Percentiles rank a stretch among this genome's conserved stretches.
Evolutionary conservation across 2,113 vertebrate species (phyloP).

Genomic region (Vulpes ferrilata): DNA sequence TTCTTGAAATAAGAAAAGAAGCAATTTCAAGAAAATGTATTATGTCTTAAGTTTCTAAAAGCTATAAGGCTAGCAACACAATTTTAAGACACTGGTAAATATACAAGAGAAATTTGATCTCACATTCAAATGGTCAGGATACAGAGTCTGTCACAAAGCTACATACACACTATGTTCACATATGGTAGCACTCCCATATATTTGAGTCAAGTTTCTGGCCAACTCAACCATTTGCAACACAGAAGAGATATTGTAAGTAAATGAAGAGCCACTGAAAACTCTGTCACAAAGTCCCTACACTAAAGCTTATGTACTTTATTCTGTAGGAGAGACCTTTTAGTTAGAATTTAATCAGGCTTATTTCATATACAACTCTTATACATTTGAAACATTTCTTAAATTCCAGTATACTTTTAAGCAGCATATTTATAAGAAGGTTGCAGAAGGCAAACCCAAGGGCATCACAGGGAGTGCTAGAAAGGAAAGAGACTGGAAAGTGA

Average conservation of each 20-base stretch:
- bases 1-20: constrained; percentile 30
- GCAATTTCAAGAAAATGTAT: constrained; percentile 49
- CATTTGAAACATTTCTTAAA: background rate
- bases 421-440: background rate
- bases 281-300: background rate
- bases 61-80: constrained; percentile 7
- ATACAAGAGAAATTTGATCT: background rate
- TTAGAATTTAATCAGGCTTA: background rate
- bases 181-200: background rate
- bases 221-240: background rate
- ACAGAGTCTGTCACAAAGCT: background rate
- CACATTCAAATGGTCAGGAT: background rate
- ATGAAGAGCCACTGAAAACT: constrained; percentile 50
- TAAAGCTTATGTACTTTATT: constrained; percentile 29
- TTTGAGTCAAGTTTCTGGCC: constrained; percentile 7
- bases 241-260: constrained; percentile 9
- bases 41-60: constrained; percentile 43
- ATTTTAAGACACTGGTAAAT: constrained; percentile 34
- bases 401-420: background rate
- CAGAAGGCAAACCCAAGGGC: background rate
- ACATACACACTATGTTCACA: background rate
- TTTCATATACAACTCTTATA: background rate
- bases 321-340: background rate
- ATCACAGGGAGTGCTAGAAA: background rate
- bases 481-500: background rate